A percentile compares a stretch with the other conserved stretches of the same genome.
Evolutionary conservation across 2,797 vertebrate genomes (phyloP).

Genomic region (Anabas testudineus): DNA sequence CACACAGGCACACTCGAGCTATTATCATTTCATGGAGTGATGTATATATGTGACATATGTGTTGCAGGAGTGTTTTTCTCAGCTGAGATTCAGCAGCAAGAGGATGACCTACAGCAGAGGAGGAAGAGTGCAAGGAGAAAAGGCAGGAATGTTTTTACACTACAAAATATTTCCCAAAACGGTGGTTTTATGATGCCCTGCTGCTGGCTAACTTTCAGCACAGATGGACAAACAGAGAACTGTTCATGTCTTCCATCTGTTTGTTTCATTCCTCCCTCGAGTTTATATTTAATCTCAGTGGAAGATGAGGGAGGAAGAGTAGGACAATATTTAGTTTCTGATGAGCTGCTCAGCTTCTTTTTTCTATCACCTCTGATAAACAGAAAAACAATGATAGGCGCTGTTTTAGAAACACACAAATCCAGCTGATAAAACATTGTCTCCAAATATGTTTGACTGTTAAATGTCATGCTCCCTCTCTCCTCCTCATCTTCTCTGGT

Average conservation of each 20-base stretch:
- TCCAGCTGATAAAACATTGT: neutral
- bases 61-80: conserved; percentile 20
- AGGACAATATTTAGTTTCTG: conserved; percentile 3
- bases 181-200: no score
- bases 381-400: neutral
- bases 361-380: neutral
- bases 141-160: conserved; percentile 18
- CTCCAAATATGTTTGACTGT: neutral
- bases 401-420: neutral
- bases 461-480: conserved; percentile 7
- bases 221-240: neutral
- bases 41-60: neutral
- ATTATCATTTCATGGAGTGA: neutral
- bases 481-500: neutral
- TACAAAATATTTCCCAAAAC: neutral
- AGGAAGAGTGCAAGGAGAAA: neutral
- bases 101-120: neutral
- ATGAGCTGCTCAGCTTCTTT: conserved; percentile 3
- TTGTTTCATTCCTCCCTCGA: neutral
- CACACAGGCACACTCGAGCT: neutral
- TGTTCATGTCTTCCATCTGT: neutral
- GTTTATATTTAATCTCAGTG: conserved; percentile 1
- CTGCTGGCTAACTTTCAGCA: neutral
- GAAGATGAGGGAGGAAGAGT: neutral
- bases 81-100: neutral